Evolutionary conservation across 2,113 vertebrate species (phyloP).

Genomic region (Oreochromis spilurus): DNA sequence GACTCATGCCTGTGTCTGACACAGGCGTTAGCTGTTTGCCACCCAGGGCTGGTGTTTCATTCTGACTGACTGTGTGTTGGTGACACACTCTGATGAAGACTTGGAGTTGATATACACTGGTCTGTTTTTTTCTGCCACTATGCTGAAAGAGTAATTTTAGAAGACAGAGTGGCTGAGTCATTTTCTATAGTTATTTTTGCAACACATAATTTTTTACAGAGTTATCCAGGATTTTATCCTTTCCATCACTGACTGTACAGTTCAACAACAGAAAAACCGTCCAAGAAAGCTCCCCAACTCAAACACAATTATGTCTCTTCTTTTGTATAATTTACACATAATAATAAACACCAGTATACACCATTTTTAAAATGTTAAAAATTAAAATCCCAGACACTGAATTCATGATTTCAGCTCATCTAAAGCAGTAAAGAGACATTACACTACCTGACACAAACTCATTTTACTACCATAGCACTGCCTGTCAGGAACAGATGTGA

Average conservation of each 20-base stretch:
- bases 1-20: background rate
- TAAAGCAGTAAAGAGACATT: background rate
- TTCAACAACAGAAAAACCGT: too few relatives aligned
- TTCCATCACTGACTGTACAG: background rate
- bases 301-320: background rate
- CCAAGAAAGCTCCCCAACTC: background rate
- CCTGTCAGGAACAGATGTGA: conserved; percentile 7
- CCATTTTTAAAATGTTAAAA: background rate
- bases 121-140: background rate
- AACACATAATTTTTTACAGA: background rate
- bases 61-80: background rate
- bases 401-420: background rate
- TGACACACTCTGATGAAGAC: background rate
- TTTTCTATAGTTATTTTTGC: background rate
- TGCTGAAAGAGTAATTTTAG: background rate
- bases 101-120: background rate
- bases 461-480: background rate
- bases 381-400: background rate
- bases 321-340: background rate
- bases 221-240: background rate
- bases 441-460: background rate
- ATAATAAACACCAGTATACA: background rate
- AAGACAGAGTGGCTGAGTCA: background rate
- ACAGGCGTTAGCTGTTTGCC: background rate
- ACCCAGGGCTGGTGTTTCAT: background rate